phyloP scores from a whole-genome alignment of 2,888 invertebrate species.

The Parelbella ahira region DNA sequence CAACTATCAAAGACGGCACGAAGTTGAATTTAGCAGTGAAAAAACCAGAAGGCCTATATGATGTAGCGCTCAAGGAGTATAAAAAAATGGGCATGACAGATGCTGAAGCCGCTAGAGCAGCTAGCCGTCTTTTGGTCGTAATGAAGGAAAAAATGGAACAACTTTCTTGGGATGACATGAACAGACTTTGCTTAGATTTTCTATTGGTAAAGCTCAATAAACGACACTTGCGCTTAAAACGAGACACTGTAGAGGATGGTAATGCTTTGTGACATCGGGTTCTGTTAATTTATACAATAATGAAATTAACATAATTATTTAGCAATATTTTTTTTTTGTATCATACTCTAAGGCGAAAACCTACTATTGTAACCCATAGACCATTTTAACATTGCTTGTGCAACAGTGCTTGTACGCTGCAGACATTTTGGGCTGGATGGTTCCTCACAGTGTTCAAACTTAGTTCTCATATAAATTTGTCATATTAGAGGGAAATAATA shows the following conservation, averaged over 20 bases:
- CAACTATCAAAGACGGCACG: constrained; percentile 86
- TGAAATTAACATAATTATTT: constrained; percentile 1
- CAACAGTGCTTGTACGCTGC: too few relatives aligned
- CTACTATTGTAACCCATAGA: too few relatives aligned
- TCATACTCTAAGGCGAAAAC: too few relatives aligned
- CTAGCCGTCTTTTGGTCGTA: constrained; percentile 79
- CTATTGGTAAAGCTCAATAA: constrained; percentile 44
- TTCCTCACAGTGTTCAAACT: too few relatives aligned
- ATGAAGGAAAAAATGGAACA: constrained; percentile 74
- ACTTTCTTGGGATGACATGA: constrained; percentile 81
- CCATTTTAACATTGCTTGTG: too few relatives aligned
- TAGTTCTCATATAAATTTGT: too few relatives aligned
- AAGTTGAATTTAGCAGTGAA: constrained; percentile 87
- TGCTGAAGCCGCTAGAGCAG: constrained; percentile 81
- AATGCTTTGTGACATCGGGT: constrained; percentile 15
- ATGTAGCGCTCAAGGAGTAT: constrained; percentile 79
- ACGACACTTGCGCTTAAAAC: constrained; percentile 34
- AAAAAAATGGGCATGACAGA: constrained; percentile 82
- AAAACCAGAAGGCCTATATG: constrained; percentile 82
- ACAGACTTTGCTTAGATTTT: constrained; percentile 56
- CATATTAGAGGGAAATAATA: too few relatives aligned
- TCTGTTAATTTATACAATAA: background rate
- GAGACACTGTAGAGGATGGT: constrained; percentile 10
- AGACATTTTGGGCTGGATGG: too few relatives aligned
- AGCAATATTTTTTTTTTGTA: too few relatives aligned